These are phyloP conservation scores for Notechis scutatus DNA, from an alignment of 2,113 vertebrate genomes.

Conservation along the genomic window DNA sequence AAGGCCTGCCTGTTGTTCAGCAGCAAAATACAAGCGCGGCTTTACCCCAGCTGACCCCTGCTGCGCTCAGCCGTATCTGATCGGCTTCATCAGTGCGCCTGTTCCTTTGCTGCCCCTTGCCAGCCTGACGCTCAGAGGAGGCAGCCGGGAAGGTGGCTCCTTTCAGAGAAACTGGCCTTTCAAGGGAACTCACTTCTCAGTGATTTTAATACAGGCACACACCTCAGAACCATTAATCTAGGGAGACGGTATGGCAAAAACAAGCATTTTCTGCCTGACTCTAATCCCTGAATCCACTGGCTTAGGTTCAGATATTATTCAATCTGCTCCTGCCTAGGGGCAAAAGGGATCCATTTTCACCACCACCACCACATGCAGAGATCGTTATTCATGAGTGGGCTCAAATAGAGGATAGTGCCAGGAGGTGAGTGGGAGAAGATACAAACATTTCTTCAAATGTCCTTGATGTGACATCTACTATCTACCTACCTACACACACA, in stretches of 20 bases:
- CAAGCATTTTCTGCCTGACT: not conserved
- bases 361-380: not conserved
- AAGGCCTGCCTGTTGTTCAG: not conserved
- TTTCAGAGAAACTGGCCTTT: not conserved
- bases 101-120: not conserved
- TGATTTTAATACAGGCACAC: not conserved
- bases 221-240: not conserved
- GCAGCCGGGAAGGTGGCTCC: not conserved
- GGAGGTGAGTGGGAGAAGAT: not conserved
- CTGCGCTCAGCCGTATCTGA: not conserved
- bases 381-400: not conserved
- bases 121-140: not conserved
- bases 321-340: not conserved
- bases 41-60: constrained; percentile 17
- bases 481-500: not conserved
- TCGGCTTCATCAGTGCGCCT: not conserved
- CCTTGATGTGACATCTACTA: not conserved
- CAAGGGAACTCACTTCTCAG: no score
- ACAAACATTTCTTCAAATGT: not conserved
- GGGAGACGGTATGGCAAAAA: not conserved
- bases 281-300: not conserved
- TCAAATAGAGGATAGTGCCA: no score
- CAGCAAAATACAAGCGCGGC: constrained; percentile 13
- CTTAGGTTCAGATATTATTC: not conserved
- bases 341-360: not conserved